Conservation (phyloP, 2,888 invertebrate genomes). For the Cheilosia vernalis region DNA sequence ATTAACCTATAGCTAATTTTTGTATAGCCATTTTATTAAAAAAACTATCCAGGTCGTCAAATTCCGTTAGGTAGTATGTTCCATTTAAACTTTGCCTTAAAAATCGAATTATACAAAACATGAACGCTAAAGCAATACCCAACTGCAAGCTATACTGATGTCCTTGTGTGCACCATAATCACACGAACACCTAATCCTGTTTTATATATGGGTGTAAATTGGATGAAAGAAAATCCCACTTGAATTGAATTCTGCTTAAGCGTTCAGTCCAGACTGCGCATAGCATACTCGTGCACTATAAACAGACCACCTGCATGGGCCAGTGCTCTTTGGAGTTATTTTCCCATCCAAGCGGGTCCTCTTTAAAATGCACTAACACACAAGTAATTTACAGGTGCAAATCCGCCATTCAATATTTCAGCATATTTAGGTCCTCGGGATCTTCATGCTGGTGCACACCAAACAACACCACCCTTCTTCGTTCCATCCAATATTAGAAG, state of each 20-base stretch:
- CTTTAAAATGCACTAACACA: slow-evolving; percentile 50
- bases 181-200: slow-evolving; percentile 67
- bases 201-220: slow-evolving; percentile 72
- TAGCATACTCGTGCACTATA: background rate
- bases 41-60: no score
- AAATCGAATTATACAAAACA: no score
- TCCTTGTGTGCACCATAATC: slow-evolving; percentile 52
- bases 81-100: no score
- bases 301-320: background rate
- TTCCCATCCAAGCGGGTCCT: slow-evolving; percentile 28
- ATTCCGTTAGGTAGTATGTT: no score
- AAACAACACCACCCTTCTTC: slow-evolving; percentile 3
- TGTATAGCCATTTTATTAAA: no score
- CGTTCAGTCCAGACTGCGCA: slow-evolving; percentile 28
- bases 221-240: slow-evolving; percentile 72
- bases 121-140: background rate
- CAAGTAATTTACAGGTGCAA: slow-evolving; percentile 71
- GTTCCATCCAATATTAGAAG: slow-evolving; percentile 8
- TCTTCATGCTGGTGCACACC: slow-evolving; percentile 13
- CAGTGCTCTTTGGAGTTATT: slow-evolving; percentile 21
- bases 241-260: slow-evolving; percentile 72
- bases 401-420: slow-evolving; percentile 74
- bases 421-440: slow-evolving; percentile 51
- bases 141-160: slow-evolving; percentile 27
- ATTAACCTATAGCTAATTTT: no score